Evolutionary conservation across 2,113 vertebrate genomes (phyloP).

Genomic region (Myanophis thanlyinensis): DNA sequence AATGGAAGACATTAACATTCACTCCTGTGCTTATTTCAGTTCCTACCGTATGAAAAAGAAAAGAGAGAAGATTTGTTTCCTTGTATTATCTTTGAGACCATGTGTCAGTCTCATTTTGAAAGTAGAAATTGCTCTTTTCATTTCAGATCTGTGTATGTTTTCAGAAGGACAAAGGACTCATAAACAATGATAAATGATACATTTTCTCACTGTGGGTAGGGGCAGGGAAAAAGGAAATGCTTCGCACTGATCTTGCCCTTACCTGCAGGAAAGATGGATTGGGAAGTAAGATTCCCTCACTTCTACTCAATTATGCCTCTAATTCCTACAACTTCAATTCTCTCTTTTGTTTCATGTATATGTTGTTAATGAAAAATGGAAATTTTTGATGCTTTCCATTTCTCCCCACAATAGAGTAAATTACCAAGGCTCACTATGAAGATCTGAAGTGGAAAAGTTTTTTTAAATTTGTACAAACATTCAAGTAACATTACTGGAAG

Average conservation of each 20-base stretch:
- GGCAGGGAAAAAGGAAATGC: constrained; percentile 47
- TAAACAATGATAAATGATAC: constrained; percentile 61
- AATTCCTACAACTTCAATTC: constrained; percentile 50
- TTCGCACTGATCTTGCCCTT: constrained; percentile 57
- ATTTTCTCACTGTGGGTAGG: constrained; percentile 51
- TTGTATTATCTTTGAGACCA: constrained; percentile 57
- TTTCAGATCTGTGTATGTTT: constrained; percentile 61
- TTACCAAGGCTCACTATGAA: constrained; percentile 62
- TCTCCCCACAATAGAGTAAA: constrained; percentile 52
- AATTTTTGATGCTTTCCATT: constrained; percentile 51
- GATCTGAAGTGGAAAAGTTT: constrained; percentile 67
- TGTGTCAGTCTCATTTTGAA: constrained; percentile 57
- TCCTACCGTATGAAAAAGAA: constrained; percentile 53
- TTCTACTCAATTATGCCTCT: constrained; percentile 33
- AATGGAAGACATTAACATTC: constrained; percentile 59
- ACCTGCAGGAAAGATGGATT: constrained; percentile 62
- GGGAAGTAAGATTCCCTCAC: constrained; percentile 45
- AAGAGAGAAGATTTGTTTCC: constrained; percentile 21
- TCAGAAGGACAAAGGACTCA: constrained; percentile 62
- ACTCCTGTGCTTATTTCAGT: constrained; percentile 35
- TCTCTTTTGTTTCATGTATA: constrained; percentile 47
- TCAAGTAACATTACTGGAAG: constrained; percentile 57
- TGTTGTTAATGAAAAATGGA: constrained; percentile 49
- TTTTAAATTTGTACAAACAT: constrained; percentile 65
- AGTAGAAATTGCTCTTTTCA: constrained; percentile 62